Percentiles rank a stretch among this genome's conserved stretches.
These are phyloP conservation scores for Limonius californicus DNA, from an alignment of 1,140 invertebrate species.

Conservation along the genomic window DNA sequence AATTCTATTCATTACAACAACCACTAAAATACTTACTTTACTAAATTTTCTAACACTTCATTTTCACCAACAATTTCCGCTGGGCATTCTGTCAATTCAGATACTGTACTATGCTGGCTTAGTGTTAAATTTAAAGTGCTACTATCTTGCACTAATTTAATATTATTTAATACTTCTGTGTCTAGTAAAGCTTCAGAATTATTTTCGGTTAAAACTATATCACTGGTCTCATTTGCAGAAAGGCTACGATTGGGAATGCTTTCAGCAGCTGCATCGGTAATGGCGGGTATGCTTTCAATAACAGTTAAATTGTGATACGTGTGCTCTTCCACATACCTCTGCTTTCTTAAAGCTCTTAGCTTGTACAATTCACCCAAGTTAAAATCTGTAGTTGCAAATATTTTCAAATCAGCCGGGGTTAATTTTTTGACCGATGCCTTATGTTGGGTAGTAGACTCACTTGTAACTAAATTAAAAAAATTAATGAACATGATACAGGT, in stretches of 20 bases:
- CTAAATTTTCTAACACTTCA: too few relatives aligned
- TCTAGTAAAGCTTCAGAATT: neutral
- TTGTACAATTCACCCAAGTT: constrained; percentile 56
- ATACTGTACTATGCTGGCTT: too few relatives aligned
- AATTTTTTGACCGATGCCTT: constrained; percentile 62
- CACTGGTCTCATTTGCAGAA: too few relatives aligned
- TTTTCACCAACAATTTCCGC: too few relatives aligned
- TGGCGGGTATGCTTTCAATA: constrained; percentile 23
- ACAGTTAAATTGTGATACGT: constrained; percentile 37
- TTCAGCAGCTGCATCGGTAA: too few relatives aligned
- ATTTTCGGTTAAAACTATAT: neutral
- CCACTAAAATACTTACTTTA: too few relatives aligned
- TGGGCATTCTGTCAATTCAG: too few relatives aligned
- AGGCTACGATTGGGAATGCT: too few relatives aligned
- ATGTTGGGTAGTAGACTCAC: constrained; percentile 55
- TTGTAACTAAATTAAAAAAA: constrained; percentile 51
- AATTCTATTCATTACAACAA: too few relatives aligned
- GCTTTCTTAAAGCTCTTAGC: constrained; percentile 45
- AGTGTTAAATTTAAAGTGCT: too few relatives aligned
- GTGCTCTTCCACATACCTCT: constrained; percentile 45
- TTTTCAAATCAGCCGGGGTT: constrained; percentile 58
- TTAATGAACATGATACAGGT: neutral
- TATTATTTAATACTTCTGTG: too few relatives aligned
- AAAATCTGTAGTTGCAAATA: constrained; percentile 54
- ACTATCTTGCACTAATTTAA: too few relatives aligned